Evolutionary conservation across 1,140 invertebrate species (phyloP).

Genomic region (Tetranychus urticae): DNA sequence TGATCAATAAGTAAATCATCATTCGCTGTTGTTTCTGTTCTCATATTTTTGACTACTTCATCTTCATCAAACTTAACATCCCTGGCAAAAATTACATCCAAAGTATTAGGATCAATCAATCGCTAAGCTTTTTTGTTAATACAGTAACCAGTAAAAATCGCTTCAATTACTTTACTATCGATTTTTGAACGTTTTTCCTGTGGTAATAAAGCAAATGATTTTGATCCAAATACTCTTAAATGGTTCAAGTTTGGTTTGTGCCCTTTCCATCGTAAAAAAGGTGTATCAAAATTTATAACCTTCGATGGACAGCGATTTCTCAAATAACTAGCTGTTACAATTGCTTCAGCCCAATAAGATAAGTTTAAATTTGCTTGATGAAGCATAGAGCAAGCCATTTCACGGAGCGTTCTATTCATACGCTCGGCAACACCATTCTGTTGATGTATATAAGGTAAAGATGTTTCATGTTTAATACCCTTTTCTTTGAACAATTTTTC

Average conservation of each 20-base stretch:
- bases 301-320: neutral
- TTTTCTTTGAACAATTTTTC: neutral
- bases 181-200: neutral
- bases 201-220: slow-evolving; percentile 4
- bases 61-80: neutral
- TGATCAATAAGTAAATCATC: neutral
- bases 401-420: slow-evolving; percentile 18
- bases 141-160: slow-evolving; percentile 5
- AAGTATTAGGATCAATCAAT: neutral
- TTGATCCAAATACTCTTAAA: slow-evolving; percentile 5
- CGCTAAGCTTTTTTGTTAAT: neutral
- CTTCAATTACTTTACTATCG: slow-evolving; percentile 2
- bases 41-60: neutral
- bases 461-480: neutral
- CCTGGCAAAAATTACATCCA: neutral
- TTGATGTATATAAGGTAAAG: slow-evolving; percentile 17
- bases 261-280: slow-evolving; percentile 11
- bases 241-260: slow-evolving; percentile 3
- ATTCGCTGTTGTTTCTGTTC: neutral
- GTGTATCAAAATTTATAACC: neutral
- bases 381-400: slow-evolving; percentile 7
- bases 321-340: neutral
- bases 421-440: slow-evolving; percentile 21
- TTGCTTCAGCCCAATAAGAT: neutral
- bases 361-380: neutral